phyloP scores from a whole-genome alignment of 2,797 vertebrate species.

The Meda fulgida region DNA sequence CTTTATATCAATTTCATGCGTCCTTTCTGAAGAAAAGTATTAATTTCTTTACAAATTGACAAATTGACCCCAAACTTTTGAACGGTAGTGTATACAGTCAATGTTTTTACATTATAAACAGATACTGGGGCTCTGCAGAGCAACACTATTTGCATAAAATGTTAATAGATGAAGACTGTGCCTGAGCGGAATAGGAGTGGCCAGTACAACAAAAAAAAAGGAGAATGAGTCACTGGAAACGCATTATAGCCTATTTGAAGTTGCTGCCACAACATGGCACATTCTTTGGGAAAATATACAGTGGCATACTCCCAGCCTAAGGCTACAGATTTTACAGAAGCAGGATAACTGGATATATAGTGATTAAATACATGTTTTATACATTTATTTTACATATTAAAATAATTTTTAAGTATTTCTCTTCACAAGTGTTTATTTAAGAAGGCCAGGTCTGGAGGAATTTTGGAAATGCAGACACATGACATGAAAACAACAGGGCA shows the following conservation, averaged over 20 bases:
- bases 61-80: too few relatives aligned
- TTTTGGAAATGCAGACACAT: slow-evolving; percentile 62
- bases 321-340: background rate
- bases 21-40: too few relatives aligned
- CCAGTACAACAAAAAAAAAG: background rate
- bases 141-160: slow-evolving; percentile 9
- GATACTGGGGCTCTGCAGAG: background rate
- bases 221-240: background rate
- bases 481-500: slow-evolving; percentile 65
- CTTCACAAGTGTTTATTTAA: slow-evolving; percentile 41
- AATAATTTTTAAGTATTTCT: background rate
- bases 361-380: too few relatives aligned
- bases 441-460: slow-evolving; percentile 57
- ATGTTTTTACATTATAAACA: background rate
- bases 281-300: background rate
- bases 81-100: too few relatives aligned
- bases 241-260: background rate
- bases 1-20: too few relatives aligned
- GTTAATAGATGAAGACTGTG: background rate
- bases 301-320: background rate
- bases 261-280: background rate
- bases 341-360: background rate
- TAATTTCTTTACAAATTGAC: too few relatives aligned
- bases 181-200: background rate
- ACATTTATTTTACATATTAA: background rate